Base-by-base conservation (phyloP, 2,797 vertebrate species). In the Bovichtus variegatus region DNA sequence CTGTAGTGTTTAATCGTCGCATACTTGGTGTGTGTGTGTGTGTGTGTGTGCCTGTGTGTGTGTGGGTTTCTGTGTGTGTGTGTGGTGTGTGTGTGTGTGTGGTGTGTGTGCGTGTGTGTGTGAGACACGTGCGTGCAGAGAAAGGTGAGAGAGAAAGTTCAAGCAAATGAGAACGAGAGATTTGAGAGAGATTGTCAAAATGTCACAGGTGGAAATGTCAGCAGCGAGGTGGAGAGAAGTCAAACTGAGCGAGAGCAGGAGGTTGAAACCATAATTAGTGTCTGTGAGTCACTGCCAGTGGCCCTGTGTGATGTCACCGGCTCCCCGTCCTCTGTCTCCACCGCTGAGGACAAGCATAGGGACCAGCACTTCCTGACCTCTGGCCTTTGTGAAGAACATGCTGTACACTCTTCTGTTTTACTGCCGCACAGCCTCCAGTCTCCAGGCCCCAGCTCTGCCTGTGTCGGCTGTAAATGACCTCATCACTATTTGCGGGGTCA, bases 121-220 rank as follows among this genome's bases (percentile, higher is more conserved):
- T 5, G 9, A 41, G 12, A 43, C 3, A 25, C 23, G 61, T 5
- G 25, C 25, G 27, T 10, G 27, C 8, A 46, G 12, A 50, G 55
- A 71, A 61, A 76, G 49, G 76, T 76, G 84, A 81, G 76, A 75
- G 27, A 74, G 54, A 57, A 71, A 64, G 83, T 85, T 88, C 74
- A 89, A 81, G 71, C 57, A 44, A 65, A 84, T 71, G 63, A 36
- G 64, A 76, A 29, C 23, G 7, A 71, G 87, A 89, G 87, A 89
- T 89, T 88, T 90, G 53, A 90, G 77, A 80, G 88, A 79, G 88
- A 89, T 87, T 89, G 86, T 83, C 82, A 83, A 92, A 93, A 92
- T 92, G 91, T 92, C 80, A 25, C 72, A 58, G 91, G 90, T 91
- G 83, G 68, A 92, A 89, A 92, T 90, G 92, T 91, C 89, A 85